A percentile compares a stretch with the other conserved stretches of the same genome.
phyloP scores from a whole-genome alignment of 2,888 invertebrate genomes.

The Drosophila cognata region DNA sequence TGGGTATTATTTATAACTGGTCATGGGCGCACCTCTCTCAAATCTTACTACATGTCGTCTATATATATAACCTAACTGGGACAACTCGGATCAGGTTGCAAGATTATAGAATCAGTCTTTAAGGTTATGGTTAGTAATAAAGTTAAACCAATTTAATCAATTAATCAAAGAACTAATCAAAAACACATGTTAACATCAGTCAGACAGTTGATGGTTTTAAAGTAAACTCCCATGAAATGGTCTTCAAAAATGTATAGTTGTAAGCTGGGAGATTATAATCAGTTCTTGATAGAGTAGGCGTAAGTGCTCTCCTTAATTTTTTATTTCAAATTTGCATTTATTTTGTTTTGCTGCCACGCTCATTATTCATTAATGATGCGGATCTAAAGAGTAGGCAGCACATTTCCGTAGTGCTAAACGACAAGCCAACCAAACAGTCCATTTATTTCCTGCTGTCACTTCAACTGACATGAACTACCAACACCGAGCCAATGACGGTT shows the following conservation, averaged over 20 bases:
- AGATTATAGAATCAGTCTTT: background rate
- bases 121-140: background rate
- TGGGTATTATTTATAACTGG: background rate
- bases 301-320: background rate
- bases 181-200: background rate
- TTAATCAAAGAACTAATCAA: background rate
- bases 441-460: slow-evolving; percentile 32
- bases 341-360: slow-evolving; percentile 8
- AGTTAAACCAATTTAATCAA: background rate
- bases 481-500: slow-evolving; percentile 7
- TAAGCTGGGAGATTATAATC: background rate
- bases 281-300: background rate
- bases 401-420: slow-evolving; percentile 15
- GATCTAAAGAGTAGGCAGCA: slow-evolving; percentile 25
- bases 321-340: background rate
- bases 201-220: background rate
- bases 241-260: background rate
- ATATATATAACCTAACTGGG: background rate
- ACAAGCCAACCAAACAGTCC: slow-evolving; percentile 23
- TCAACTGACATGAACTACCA: slow-evolving; percentile 18
- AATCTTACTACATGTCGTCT: background rate
- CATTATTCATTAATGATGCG: slow-evolving; percentile 52
- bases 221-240: background rate
- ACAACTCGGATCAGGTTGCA: background rate
- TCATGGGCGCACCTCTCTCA: background rate